Evolutionary conservation across 2,797 vertebrate species (phyloP), one percentile per base, ranked within the genome.

Genomic region (Helicolenus hilgendorfi): DNA sequence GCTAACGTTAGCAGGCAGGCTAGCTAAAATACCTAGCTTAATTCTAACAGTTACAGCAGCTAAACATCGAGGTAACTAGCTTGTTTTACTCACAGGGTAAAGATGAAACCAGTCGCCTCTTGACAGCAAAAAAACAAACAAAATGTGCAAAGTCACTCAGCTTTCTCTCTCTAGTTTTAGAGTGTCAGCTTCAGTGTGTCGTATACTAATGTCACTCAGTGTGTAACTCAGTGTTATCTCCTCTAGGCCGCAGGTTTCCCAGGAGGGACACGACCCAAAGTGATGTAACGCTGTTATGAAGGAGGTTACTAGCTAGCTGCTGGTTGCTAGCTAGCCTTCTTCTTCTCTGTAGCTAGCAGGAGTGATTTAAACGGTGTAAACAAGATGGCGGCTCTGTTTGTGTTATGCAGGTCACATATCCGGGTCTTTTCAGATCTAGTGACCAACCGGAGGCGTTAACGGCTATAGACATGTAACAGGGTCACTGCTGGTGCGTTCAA

Each of bases 271-370:
- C 81, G 90, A 93, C 73, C 91, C 73, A 53, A 83, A 83, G 77
- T 96, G 91, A 96, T 96, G 92, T 94, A 96, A 97, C 91, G 76
- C 83, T 92, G 91, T 92, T 94, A 49, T 79, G 89, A 94, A 95
- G 91, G 94, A 86, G 77, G 81, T 18, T 76, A 27, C 15, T 26
- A 8, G 89, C 81, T 87, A 88, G 81, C 81, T 5, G 79, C 81
- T 87, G 87, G 81, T 81, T 5, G 79, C 80, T 8, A 56, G 56
- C 67, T 89, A 88, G 74, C 90, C 67, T 72, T n/a, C 45, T 60
- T 27, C 26, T 29, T 6, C 77, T 77, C 35, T 15, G 55, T 4
- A 7, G 73, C 78, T 72, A 69, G 38, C 7, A 53, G 18, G 10
- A 18, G 22, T 14, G 11, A 10, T 63, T 11, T 7, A 82, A 68